These are phyloP conservation scores for Blera fallax DNA, from an alignment of 2,888 invertebrate genomes.

Conservation along the genomic window DNA sequence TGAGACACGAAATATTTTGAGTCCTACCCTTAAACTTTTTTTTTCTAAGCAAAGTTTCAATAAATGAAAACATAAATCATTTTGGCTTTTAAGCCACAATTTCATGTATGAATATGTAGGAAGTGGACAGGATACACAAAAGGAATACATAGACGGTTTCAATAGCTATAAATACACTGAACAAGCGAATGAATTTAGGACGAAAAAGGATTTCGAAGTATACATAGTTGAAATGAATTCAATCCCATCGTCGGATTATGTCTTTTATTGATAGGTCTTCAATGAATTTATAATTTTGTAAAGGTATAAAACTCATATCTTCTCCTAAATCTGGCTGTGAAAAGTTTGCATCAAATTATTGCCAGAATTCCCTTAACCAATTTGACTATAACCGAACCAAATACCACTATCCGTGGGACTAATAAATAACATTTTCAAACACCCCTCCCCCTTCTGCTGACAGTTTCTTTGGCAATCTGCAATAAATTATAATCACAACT, in stretches of 20 bases:
- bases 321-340: not conserved
- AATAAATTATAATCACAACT: conserved; percentile 58
- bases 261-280: not conserved
- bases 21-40: not conserved
- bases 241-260: not conserved
- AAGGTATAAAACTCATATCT: not conserved
- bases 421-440: conserved; percentile 32
- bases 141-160: not conserved
- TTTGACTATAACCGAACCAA: not conserved
- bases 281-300: not conserved
- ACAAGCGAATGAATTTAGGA: not conserved
- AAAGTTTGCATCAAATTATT: not conserved
- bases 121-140: not conserved
- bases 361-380: not conserved
- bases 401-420: conserved; percentile 24
- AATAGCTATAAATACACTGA: not conserved
- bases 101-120: conserved; percentile 15
- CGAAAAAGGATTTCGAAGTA: not conserved
- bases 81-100: conserved; percentile 20
- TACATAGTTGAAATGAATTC: not conserved
- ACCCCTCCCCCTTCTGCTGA: conserved; percentile 14
- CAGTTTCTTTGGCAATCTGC: conserved; percentile 23
- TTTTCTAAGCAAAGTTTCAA: conserved; percentile 2
- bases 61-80: conserved; percentile 33
- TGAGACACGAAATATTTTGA: not conserved